A percentile compares a stretch with the other conserved stretches of the same genome.
These are phyloP conservation scores for Petrocephalus zakoni DNA, from an alignment of 2,113 vertebrate genomes.

Conservation along the genomic window DNA sequence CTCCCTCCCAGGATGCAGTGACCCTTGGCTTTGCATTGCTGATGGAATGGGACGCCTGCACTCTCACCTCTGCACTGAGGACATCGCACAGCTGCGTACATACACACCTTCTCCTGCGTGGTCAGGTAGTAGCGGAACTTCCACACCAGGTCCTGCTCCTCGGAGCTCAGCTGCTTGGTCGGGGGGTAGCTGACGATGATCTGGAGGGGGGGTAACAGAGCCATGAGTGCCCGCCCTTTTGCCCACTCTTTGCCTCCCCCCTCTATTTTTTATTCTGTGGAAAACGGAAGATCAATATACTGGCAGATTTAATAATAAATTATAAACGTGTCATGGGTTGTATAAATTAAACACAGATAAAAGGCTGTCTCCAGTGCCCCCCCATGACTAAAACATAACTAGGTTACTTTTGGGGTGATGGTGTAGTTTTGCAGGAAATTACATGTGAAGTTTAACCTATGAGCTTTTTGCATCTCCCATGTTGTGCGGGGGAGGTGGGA, in stretches of 20 bases:
- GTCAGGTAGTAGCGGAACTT: slow-evolving; percentile 98
- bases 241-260: not conserved
- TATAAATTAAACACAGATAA: not conserved
- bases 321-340: not conserved
- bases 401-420: too few relatives aligned
- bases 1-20: too few relatives aligned
- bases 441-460: not conserved
- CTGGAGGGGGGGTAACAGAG: slow-evolving; percentile 53
- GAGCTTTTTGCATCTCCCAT: not conserved
- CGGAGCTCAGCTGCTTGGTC: slow-evolving; percentile 91
- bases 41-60: too few relatives aligned
- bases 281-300: not conserved
- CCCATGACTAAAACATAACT: too few relatives aligned
- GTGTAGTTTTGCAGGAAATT: not conserved
- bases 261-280: not conserved
- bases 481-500: too few relatives aligned
- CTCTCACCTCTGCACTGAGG: not conserved
- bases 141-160: slow-evolving; percentile 97
- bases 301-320: not conserved
- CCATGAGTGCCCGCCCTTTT: not conserved
- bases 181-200: slow-evolving; percentile 97
- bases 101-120: slow-evolving; percentile 86
- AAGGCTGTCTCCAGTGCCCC: not conserved
- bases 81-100: not conserved
- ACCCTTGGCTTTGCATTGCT: too few relatives aligned